phyloP scores from a whole-genome alignment of 2,113 vertebrate species.

The Emydocephalus ijimae region DNA sequence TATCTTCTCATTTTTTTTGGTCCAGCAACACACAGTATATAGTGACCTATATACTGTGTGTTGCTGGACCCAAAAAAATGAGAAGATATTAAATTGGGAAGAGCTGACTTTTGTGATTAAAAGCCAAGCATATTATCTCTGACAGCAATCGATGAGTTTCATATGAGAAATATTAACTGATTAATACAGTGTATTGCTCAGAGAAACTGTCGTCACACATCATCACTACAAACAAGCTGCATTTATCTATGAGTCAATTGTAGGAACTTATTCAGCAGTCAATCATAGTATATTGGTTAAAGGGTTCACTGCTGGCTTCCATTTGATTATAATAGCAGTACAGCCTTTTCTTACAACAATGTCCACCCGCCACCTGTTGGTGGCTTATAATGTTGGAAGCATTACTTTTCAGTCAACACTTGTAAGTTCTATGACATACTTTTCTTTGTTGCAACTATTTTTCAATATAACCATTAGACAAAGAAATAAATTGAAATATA shows the following conservation, averaged over 20 bases:
- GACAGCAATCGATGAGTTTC: background rate
- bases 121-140: background rate
- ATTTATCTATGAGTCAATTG: background rate
- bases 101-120: background rate
- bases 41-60: background rate
- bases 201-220: background rate
- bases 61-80: background rate
- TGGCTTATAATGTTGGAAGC: background rate
- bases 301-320: background rate
- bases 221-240: background rate
- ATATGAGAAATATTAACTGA: background rate
- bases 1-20: background rate
- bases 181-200: background rate
- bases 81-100: background rate
- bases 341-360: background rate
- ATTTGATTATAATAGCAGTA: background rate
- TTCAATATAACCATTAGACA: background rate
- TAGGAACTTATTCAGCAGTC: background rate
- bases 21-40: background rate
- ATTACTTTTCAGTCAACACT: background rate
- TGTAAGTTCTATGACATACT: background rate
- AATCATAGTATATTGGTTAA: background rate
- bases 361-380: background rate
- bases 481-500: background rate
- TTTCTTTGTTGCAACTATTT: background rate